Base-by-base conservation (phyloP, 1,140 invertebrate genomes). In the Cydia strobilella region DNA sequence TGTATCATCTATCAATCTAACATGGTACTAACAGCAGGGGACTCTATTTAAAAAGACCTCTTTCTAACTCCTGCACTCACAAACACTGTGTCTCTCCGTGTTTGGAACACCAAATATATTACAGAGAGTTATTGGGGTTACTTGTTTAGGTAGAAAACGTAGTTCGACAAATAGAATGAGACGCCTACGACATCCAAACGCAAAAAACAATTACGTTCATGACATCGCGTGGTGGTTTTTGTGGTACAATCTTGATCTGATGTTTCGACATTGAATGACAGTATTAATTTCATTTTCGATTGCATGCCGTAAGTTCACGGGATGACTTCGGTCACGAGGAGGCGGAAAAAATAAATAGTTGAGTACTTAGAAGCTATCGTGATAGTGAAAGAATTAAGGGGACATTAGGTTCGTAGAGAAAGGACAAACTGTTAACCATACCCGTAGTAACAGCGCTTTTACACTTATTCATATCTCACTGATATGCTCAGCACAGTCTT, bases 1-100 rank as follows among this genome's bases (percentile, higher is more conserved):
- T 81, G 76, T 89, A 89, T 88, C 86, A 83, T 84, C 87, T 84
- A 89, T 89, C 86, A 89, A 89, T 89, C 87, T 86, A 85, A 84
- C 82, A 84, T 85, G 77, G 79, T 77, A 48, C 62, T 48, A 65
- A 76, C 87, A 89, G 87, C 87, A 82, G 87, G 87, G 76, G 81
- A 75, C 80, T 83, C 75, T 79, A 83, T 86, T 86, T 87, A 84
- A 85, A 83, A 84, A 79, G 69, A 74, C 76, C 83, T 76, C 72
- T 69, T 79, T 77, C 76, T 75, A 76, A 78, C 71, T 72, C 62
- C 25, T 62, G 42, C 42, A 77, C 78, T 75, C 73, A 6, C 10
- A 35, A 69, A 74, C 78, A 77, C 82, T 45, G 79, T 79, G 76
- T 77, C 78, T 75, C 23, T 39, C 35, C 23, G 76, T 78, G 76